Evolutionary conservation across 2,888 invertebrate genomes (phyloP).

Genomic region (Pseudeuparius sepicola): DNA sequence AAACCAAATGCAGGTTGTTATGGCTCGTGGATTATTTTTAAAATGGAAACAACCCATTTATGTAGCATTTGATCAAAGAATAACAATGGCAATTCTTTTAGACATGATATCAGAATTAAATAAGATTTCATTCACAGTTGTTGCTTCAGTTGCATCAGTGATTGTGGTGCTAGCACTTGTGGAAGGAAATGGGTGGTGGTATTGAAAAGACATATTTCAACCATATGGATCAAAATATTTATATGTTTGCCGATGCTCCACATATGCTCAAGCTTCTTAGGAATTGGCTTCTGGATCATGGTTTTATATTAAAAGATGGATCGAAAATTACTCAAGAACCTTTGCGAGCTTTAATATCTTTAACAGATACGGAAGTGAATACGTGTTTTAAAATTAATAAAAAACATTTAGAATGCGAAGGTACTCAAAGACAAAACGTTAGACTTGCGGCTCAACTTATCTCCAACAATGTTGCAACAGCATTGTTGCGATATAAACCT

Average conservation of each 20-base stretch:
- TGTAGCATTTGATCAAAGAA: too few species aligned
- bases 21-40: too few species aligned
- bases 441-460: conserved; percentile 4
- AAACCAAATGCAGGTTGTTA: too few species aligned
- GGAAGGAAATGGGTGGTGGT: conserved; percentile 16
- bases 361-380: conserved; percentile 4
- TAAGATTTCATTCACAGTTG: too few species aligned
- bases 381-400: conserved; percentile 4
- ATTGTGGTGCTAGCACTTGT: conserved; percentile 22
- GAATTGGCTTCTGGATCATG: too few species aligned
- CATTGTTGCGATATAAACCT: conserved; percentile 6
- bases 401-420: conserved; percentile 7
- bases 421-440: conserved; percentile 7
- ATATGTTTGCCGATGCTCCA: too few species aligned
- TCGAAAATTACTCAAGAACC: background rate
- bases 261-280: too few species aligned
- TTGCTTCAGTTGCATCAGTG: conserved; percentile 22
- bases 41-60: too few species aligned
- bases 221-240: conserved; percentile 17
- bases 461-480: conserved; percentile 5
- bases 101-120: too few species aligned
- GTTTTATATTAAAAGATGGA: too few species aligned
- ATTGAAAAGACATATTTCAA: conserved; percentile 15
- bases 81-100: too few species aligned
- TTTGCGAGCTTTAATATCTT: background rate